Conservation (phyloP, 2,888 invertebrate species). For the Dorcus hopei region DNA sequence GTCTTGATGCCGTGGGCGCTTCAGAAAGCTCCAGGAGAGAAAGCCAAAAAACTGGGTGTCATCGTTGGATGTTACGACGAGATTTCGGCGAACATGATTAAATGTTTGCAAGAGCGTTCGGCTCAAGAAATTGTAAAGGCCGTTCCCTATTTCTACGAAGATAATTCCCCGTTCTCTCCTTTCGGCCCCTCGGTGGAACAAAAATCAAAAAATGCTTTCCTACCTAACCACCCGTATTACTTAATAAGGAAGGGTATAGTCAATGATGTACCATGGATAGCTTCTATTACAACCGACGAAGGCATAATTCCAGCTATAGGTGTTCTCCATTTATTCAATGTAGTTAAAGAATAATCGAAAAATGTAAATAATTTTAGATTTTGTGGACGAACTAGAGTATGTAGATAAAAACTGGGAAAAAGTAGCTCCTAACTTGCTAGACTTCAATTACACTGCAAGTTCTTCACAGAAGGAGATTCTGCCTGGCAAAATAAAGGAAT, state of each 20-base stretch:
- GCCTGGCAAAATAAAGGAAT: slow-evolving; percentile 54
- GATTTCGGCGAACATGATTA: slow-evolving; percentile 54
- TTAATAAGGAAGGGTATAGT: slow-evolving; percentile 58
- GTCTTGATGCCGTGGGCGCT: slow-evolving; percentile 57
- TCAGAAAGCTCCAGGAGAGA: slow-evolving; percentile 54
- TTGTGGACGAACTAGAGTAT: slow-evolving; percentile 33
- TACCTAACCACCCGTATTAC: slow-evolving; percentile 59
- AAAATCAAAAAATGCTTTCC: slow-evolving; percentile 46
- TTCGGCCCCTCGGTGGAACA: slow-evolving; percentile 41
- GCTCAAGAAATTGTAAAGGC: slow-evolving; percentile 57
- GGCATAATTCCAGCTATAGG: slow-evolving; percentile 61
- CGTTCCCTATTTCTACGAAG: slow-evolving; percentile 15
- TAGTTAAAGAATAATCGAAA: too few relatives aligned
- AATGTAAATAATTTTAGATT: slow-evolving; percentile 16
- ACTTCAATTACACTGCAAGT: slow-evolving; percentile 58
- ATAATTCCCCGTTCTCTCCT: slow-evolving; percentile 55
- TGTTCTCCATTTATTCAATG: too few relatives aligned
- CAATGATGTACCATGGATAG: slow-evolving; percentile 63
- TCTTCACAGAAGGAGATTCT: slow-evolving; percentile 35
- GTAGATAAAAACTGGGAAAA: slow-evolving; percentile 59
- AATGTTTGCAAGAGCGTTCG: slow-evolving; percentile 60
- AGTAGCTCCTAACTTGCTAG: slow-evolving; percentile 60
- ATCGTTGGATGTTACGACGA: slow-evolving; percentile 59
- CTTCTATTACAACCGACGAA: slow-evolving; percentile 64
- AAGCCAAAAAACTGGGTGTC: slow-evolving; percentile 57